Conservation (phyloP, 2,888 invertebrate species). For the Tinea pellionella region DNA sequence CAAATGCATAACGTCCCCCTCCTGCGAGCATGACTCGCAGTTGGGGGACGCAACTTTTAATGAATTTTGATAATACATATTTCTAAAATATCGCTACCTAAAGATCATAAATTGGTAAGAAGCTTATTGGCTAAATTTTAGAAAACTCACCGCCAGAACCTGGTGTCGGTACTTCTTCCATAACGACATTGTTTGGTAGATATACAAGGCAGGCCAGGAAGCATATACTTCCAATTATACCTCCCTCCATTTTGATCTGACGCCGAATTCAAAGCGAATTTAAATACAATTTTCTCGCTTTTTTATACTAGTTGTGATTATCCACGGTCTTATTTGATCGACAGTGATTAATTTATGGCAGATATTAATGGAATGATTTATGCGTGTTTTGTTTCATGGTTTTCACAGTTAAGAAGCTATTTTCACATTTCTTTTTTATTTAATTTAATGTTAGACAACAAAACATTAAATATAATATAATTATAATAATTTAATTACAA, state of each 20-base stretch:
- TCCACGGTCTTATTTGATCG: not conserved
- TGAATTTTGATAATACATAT: too few relatives aligned
- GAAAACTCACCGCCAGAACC: not conserved
- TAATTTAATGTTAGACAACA: too few relatives aligned
- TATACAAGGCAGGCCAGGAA: constrained; percentile 26
- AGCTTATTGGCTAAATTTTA: too few relatives aligned
- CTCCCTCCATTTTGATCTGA: constrained; percentile 22
- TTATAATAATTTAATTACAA: too few relatives aligned
- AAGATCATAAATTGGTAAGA: too few relatives aligned
- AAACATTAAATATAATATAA: too few relatives aligned
- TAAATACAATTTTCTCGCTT: not conserved
- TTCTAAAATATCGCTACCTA: too few relatives aligned
- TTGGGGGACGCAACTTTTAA: too few relatives aligned
- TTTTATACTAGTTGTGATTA: not conserved
- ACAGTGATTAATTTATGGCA: not conserved
- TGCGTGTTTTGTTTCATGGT: not conserved
- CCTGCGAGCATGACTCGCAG: too few relatives aligned
- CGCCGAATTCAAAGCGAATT: not conserved
- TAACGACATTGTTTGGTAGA: not conserved
- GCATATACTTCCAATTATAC: constrained; percentile 22
- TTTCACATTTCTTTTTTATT: too few relatives aligned
- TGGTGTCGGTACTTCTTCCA: not conserved
- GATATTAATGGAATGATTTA: not conserved
- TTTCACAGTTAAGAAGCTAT: too few relatives aligned
- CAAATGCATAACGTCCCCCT: too few relatives aligned